These are phyloP conservation scores for Selenia dentaria DNA, from an alignment of 2,888 invertebrate genomes.

Conservation along the genomic window DNA sequence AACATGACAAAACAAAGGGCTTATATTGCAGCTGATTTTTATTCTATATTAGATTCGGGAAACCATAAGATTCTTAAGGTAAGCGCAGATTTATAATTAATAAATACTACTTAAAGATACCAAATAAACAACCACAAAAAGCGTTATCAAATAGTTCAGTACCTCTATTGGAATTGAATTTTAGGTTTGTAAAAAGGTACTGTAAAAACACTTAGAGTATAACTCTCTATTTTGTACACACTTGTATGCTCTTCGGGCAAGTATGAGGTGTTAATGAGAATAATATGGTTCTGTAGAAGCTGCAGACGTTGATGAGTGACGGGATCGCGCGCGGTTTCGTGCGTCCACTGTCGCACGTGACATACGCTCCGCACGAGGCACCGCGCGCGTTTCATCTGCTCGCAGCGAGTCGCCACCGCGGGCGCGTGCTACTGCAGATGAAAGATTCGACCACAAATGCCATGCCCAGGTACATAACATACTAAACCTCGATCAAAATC, in stretches of 20 bases:
- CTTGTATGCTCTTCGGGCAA: too few species aligned
- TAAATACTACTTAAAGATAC: too few species aligned
- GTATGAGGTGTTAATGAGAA: too few species aligned
- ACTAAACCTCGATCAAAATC: too few species aligned
- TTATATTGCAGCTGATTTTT: slow-evolving; percentile 45
- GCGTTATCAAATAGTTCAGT: too few species aligned
- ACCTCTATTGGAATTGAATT: too few species aligned
- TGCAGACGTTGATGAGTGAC: slow-evolving; percentile 52
- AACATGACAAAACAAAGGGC: slow-evolving; percentile 36
- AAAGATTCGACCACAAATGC: slow-evolving; percentile 18
- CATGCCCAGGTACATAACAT: slow-evolving; percentile 42
- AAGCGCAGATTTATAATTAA: background rate
- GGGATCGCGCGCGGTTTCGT: slow-evolving; percentile 61
- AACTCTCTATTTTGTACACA: too few species aligned
- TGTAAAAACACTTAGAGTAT: too few species aligned
- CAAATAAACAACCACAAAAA: too few species aligned
- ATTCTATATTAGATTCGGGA: slow-evolving; percentile 40
- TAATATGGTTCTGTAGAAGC: slow-evolving; percentile 40
- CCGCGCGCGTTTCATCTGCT: slow-evolving; percentile 53
- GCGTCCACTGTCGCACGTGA: slow-evolving; percentile 55
- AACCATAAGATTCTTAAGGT: slow-evolving; percentile 31
- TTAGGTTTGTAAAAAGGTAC: too few species aligned
- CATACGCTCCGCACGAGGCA: slow-evolving; percentile 46
- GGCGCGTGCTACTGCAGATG: slow-evolving; percentile 54
- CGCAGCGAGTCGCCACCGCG: slow-evolving; percentile 55